A percentile compares a stretch with the other conserved stretches of the same genome.
These are phyloP conservation scores for Callyntrura sp. DNA, from an alignment of 2,888 invertebrate species.

Conservation along the genomic window DNA sequence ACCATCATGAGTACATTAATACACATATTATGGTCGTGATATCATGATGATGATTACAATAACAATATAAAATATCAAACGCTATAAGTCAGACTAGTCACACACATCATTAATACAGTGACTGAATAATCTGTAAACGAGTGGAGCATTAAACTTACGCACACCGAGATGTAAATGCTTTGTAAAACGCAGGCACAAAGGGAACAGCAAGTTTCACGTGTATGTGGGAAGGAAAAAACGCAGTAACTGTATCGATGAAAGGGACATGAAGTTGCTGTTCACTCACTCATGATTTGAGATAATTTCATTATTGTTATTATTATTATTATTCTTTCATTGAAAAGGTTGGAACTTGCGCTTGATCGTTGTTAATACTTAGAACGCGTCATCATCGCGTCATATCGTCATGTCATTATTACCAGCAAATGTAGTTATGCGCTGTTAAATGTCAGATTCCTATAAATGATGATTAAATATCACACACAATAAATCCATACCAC, in stretches of 20 bases:
- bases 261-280: constrained; percentile 30
- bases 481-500: no score
- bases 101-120: constrained; percentile 74
- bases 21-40: neutral
- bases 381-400: constrained; percentile 19
- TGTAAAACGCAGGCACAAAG: neutral
- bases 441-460: no score
- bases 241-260: neutral
- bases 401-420: constrained; percentile 20
- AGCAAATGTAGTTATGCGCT: neutral
- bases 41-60: neutral
- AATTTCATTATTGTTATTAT: constrained; percentile 33
- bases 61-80: constrained; percentile 2
- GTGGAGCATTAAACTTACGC: constrained; percentile 61
- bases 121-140: constrained; percentile 74
- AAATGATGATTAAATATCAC: no score
- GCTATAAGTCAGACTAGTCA: constrained; percentile 60
- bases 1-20: neutral
- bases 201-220: constrained; percentile 22
- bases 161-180: constrained; percentile 23
- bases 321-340: constrained; percentile 35
- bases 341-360: constrained; percentile 41
- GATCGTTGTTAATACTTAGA: neutral
- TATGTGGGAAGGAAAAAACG: neutral
- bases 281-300: constrained; percentile 70